Percentiles rank a stretch among this genome's conserved stretches.
phyloP scores from a whole-genome alignment of 53 echinoderm and acorn worm species.

The Echinarachnius parma region DNA sequence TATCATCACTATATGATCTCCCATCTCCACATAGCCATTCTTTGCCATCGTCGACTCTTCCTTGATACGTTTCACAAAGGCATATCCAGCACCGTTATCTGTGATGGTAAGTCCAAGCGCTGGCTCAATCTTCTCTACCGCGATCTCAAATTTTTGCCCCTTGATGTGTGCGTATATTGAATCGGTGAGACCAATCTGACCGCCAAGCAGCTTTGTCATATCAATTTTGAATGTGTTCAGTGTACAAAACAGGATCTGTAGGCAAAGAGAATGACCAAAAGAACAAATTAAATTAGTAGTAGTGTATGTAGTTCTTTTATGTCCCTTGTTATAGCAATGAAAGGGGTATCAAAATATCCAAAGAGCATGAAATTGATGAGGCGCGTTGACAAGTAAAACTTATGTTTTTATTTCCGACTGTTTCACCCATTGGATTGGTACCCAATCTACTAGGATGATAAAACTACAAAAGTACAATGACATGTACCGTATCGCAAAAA shows the following conservation, averaged over 20 bases:
- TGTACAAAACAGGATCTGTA: slow-evolving; percentile 91
- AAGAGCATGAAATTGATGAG: no score
- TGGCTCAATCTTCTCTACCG: slow-evolving; percentile 66
- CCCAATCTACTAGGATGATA: no score
- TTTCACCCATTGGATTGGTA: no score
- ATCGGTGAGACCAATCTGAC: slow-evolving; percentile 91
- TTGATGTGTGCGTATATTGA: slow-evolving; percentile 95
- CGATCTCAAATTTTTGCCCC: slow-evolving; percentile 62
- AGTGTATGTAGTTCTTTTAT: no score
- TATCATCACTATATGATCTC: slow-evolving; percentile 87
- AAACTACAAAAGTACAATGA: no score
- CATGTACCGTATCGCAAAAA: no score
- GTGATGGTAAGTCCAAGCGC: slow-evolving; percentile 96
- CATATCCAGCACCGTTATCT: slow-evolving; percentile 94
- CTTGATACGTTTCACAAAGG: slow-evolving; percentile 94
- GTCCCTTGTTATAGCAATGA: no score
- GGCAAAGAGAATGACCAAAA: no score
- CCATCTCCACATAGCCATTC: slow-evolving; percentile 57
- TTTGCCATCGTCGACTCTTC: slow-evolving; percentile 80
- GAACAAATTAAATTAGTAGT: no score
- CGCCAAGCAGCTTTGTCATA: slow-evolving; percentile 81
- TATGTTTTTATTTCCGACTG: no score
- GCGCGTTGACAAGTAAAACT: no score
- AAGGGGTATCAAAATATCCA: no score
- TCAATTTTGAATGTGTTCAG: slow-evolving; percentile 95